A percentile compares a stretch with the other conserved stretches of the same genome.
Evolutionary conservation across 2,113 vertebrate genomes (phyloP).

Genomic region (Sarotherodon lohbergeri): DNA sequence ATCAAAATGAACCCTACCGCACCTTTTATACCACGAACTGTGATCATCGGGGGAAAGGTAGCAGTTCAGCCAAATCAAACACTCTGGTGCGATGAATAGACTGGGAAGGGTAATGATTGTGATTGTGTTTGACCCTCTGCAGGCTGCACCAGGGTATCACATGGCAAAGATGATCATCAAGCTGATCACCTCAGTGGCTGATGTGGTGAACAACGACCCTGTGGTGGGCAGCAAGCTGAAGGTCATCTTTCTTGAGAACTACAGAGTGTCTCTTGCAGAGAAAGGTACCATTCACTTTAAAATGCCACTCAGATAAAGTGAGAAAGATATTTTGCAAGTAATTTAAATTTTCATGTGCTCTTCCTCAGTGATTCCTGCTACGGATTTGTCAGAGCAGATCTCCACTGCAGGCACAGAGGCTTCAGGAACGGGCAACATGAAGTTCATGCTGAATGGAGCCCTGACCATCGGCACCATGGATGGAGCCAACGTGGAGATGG

Average conservation of each 20-base stretch:
- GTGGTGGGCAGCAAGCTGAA: constrained; percentile 87
- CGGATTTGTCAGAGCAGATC: constrained; percentile 95
- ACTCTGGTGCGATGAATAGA: neutral
- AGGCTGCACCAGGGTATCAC: constrained; percentile 96
- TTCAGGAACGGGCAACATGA: constrained; percentile 96
- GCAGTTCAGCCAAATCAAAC: neutral
- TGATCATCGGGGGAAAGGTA: constrained; percentile 97
- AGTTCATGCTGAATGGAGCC: constrained; percentile 97
- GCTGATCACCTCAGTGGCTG: constrained; percentile 86
- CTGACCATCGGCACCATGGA: constrained; percentile 99
- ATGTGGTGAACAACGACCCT: constrained; percentile 89
- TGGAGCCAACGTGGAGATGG: constrained; percentile 98
- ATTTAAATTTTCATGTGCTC: neutral
- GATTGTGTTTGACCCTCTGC: constrained; percentile 13
- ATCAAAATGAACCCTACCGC: constrained; percentile 82
- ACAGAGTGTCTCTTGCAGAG: constrained; percentile 92
- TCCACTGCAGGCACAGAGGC: constrained; percentile 95
- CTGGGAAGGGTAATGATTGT: no score
- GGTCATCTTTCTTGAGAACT: constrained; percentile 95
- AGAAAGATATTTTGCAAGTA: neutral
- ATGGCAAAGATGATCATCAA: constrained; percentile 98
- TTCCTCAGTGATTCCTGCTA: constrained; percentile 89
- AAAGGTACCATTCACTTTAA: constrained; percentile 75
- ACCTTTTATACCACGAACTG: constrained; percentile 85
- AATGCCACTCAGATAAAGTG: neutral